phyloP scores from a whole-genome alignment of 1,140 invertebrate species.

The Magallana angulata region DNA sequence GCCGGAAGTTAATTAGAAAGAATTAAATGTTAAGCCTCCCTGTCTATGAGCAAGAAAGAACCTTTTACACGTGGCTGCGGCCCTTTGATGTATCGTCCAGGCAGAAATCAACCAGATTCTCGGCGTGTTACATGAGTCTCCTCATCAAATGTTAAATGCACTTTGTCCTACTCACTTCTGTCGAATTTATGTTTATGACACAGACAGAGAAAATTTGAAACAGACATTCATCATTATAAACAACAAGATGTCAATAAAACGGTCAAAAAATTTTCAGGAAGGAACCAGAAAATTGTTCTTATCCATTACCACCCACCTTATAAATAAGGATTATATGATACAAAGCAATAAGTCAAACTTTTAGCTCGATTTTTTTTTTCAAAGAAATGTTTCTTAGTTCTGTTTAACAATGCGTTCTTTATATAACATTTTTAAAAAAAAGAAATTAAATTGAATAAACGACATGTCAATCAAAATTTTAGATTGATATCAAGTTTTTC shows the following conservation, averaged over 20 bases:
- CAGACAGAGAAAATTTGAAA: neutral
- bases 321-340: neutral
- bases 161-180: neutral
- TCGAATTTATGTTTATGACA: slow-evolving; percentile 12
- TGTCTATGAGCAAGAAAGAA: neutral
- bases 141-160: slow-evolving; percentile 18
- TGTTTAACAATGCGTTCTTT: too few relatives aligned
- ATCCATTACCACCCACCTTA: slow-evolving; percentile 31
- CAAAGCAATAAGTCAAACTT: neutral
- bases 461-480: too few relatives aligned
- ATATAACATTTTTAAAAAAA: too few relatives aligned
- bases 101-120: neutral
- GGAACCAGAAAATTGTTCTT: neutral
- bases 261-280: slow-evolving; percentile 7
- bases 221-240: slow-evolving; percentile 19
- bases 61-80: neutral
- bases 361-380: too few relatives aligned
- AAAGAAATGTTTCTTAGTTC: too few relatives aligned
- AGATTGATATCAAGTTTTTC: too few relatives aligned
- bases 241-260: neutral
- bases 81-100: neutral
- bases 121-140: neutral
- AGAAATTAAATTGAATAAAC: too few relatives aligned
- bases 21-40: neutral
- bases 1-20: slow-evolving; percentile 24